These are phyloP conservation scores for Myodes glareolus DNA, from an alignment of 2,113 vertebrate species.

Conservation along the genomic window DNA sequence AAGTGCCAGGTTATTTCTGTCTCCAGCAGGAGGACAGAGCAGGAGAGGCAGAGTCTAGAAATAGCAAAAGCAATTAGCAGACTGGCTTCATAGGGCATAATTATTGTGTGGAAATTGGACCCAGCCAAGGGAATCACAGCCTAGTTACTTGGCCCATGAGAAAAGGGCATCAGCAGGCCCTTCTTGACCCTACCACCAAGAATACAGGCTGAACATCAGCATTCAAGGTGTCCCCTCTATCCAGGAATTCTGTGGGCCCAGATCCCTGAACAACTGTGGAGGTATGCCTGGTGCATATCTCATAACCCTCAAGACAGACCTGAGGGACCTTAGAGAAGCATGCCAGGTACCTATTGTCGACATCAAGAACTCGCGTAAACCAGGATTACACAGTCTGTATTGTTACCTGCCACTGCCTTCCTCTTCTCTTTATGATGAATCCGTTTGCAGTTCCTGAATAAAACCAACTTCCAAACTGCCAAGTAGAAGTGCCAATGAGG, in stretches of 20 bases:
- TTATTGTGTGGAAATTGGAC: background rate
- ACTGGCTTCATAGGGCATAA: conserved; percentile 36
- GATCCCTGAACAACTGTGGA: background rate
- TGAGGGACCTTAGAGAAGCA: background rate
- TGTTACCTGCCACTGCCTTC: background rate
- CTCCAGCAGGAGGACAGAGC: conserved; percentile 66
- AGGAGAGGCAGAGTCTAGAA: conserved; percentile 72
- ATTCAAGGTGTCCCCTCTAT: background rate
- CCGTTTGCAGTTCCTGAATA: background rate
- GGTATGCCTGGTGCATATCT: no score
- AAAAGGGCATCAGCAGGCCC: fast-evolving
- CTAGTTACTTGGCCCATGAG: background rate
- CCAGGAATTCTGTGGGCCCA: background rate
- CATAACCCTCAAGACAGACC: fast-evolving
- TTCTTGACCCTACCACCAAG: background rate
- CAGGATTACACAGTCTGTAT: background rate
- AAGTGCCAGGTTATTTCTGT: conserved; percentile 75
- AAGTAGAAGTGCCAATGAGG: background rate
- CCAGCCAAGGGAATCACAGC: conserved; percentile 56
- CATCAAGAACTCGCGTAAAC: background rate
- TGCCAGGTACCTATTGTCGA: fast-evolving
- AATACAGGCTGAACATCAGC: background rate
- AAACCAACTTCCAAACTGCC: no score
- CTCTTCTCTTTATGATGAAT: no score
- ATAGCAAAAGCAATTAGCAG: conserved; percentile 76